Conservation (phyloP, 2,888 invertebrate genomes). For the Crioceris asparagi region DNA sequence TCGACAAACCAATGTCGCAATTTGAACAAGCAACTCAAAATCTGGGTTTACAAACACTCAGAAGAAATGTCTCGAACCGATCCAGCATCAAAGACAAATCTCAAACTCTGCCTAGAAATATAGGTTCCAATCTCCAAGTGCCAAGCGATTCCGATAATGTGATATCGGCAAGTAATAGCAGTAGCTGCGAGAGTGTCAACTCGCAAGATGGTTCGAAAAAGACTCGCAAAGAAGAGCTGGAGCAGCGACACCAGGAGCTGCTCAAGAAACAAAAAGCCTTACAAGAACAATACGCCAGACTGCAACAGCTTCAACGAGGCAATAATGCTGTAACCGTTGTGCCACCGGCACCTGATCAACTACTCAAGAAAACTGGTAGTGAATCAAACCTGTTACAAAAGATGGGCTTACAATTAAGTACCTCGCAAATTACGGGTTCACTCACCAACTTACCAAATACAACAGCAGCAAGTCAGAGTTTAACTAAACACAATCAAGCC, state of each 20-base stretch:
- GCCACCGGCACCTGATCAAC: constrained; percentile 50
- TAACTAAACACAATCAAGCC: constrained; percentile 24
- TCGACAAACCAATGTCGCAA: constrained; percentile 32
- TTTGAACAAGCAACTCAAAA: constrained; percentile 38
- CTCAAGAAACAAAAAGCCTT: constrained; percentile 77
- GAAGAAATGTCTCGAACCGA: constrained; percentile 32
- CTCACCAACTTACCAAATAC: constrained; percentile 45
- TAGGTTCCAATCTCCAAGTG: constrained; percentile 34
- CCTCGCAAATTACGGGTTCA: constrained; percentile 47
- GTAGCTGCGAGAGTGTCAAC: constrained; percentile 67
- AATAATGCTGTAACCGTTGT: constrained; percentile 52
- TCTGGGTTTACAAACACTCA: constrained; percentile 37
- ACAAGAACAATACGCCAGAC: constrained; percentile 82
- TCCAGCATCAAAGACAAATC: constrained; percentile 36
- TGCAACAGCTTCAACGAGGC: constrained; percentile 78
- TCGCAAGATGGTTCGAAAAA: constrained; percentile 58
- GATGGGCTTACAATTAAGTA: constrained; percentile 59
- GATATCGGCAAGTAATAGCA: constrained; percentile 50
- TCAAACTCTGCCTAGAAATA: constrained; percentile 37
- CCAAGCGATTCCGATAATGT: constrained; percentile 31
- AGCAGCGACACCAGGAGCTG: constrained; percentile 80
- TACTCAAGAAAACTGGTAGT: constrained; percentile 75
- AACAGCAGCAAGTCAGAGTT: constrained; percentile 24
- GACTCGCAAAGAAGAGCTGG: constrained; percentile 62
- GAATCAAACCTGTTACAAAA: constrained; percentile 79